Conservation (phyloP, 1,140 invertebrate genomes). For the Acromyrmex charruanus region DNA sequence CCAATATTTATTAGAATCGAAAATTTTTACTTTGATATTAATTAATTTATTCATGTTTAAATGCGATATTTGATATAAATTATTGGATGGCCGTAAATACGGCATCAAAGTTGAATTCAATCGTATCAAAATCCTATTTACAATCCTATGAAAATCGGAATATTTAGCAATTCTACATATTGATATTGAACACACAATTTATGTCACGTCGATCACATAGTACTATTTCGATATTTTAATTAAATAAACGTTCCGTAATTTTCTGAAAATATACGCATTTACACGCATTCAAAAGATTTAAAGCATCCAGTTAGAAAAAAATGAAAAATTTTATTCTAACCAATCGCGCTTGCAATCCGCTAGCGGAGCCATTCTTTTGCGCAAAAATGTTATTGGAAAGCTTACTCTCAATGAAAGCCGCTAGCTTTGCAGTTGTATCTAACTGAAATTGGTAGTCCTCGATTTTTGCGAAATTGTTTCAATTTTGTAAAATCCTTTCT, state of each 20-base stretch:
- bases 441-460: slow-evolving; percentile 18
- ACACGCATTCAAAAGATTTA: slow-evolving; percentile 5
- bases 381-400: slow-evolving; percentile 57
- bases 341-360: slow-evolving; percentile 9
- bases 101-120: slow-evolving; percentile 15
- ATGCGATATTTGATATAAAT: background rate
- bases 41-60: slow-evolving; percentile 21
- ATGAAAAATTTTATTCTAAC: slow-evolving; percentile 43
- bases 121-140: too few species aligned
- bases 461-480: slow-evolving; percentile 37
- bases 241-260: background rate
- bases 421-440: slow-evolving; percentile 39
- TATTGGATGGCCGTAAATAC: background rate
- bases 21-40: background rate
- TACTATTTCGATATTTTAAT: background rate
- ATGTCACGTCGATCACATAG: background rate
- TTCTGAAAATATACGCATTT: slow-evolving; percentile 32
- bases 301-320: slow-evolving; percentile 38
- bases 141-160: slow-evolving; percentile 18
- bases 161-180: background rate
- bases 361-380: slow-evolving; percentile 41
- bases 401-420: slow-evolving; percentile 27
- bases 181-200: slow-evolving; percentile 18
- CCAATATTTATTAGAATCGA: slow-evolving; percentile 8
- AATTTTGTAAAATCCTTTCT: slow-evolving; percentile 32